Evolutionary conservation across 1,140 invertebrate genomes (phyloP).

Genomic region (Nomia melanderi): DNA sequence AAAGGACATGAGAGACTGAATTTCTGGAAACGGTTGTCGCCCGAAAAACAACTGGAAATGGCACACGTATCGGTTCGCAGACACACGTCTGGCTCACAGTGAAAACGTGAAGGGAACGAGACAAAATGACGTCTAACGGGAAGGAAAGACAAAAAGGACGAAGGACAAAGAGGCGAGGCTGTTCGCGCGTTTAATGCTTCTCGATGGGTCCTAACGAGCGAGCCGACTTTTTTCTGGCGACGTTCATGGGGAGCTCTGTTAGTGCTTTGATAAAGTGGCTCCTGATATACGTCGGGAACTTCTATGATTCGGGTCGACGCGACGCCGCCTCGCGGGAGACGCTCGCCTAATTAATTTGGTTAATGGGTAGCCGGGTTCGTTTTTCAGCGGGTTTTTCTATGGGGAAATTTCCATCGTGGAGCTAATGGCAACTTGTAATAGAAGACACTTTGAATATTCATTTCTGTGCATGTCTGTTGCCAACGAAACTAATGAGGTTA

Average conservation of each 20-base stretch:
- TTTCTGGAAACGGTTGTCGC: not conserved
- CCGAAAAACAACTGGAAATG: conserved; percentile 14
- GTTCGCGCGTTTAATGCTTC: not conserved
- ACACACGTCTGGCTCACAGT: conserved; percentile 24
- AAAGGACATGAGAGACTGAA: not conserved
- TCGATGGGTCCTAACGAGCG: conserved; percentile 38
- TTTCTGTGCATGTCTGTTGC: not conserved
- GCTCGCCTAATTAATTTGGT: conserved; percentile 21
- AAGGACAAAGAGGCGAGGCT: conserved; percentile 13
- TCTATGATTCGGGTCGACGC: not conserved
- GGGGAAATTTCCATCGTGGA: not conserved
- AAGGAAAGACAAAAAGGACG: not conserved
- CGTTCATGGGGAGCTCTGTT: not conserved
- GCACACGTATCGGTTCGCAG: conserved; percentile 28
- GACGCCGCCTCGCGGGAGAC: not conserved
- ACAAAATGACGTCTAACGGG: conserved; percentile 38
- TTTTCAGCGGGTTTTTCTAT: not conserved
- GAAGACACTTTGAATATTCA: not conserved
- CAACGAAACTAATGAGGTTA: too few species aligned
- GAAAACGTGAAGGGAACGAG: conserved; percentile 53
- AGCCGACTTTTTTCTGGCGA: conserved; percentile 43
- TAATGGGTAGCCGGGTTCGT: not conserved
- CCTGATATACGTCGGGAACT: conserved; percentile 3
- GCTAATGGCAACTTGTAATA: not conserved
- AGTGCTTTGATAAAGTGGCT: conserved; percentile 25